Percentiles rank a stretch among this genome's conserved stretches.
Evolutionary conservation across 2,797 vertebrate species (phyloP).

Genomic region (Anguilla megastoma): DNA sequence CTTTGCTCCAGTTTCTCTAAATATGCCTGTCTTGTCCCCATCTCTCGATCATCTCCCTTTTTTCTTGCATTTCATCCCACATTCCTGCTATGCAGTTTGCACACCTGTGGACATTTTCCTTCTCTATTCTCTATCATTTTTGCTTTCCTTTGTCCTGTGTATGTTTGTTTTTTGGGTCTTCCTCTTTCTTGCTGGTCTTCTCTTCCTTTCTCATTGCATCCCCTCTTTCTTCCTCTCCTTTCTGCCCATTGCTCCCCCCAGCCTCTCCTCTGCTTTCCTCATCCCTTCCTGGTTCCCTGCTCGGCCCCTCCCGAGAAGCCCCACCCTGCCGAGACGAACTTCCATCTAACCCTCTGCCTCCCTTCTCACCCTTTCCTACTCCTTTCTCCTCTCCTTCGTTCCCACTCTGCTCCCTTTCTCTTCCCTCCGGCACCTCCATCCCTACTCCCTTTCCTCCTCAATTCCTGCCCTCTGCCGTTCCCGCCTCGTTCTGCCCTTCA

Average conservation of each 20-base stretch:
- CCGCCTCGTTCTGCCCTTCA: background rate
- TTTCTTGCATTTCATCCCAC: background rate
- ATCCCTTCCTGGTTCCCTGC: background rate
- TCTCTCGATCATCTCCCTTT: background rate
- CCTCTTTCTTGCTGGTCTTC: background rate
- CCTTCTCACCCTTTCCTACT: background rate
- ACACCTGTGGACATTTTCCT: constrained; percentile 11
- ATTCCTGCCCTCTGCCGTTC: constrained; percentile 21
- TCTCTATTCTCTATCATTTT: constrained; percentile 52
- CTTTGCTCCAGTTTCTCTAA: constrained; percentile 47
- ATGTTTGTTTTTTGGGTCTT: background rate
- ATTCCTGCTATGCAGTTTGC: constrained; percentile 18
- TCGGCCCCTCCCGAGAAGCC: background rate
- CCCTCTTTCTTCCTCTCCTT: background rate
- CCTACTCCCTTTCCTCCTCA: constrained; percentile 29
- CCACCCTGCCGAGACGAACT: background rate
- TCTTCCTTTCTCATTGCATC: background rate
- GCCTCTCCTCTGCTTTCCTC: background rate
- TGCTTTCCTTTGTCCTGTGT: constrained; percentile 55
- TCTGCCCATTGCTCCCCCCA: no score
- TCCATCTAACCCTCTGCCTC: background rate
- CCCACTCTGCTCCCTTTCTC: constrained; percentile 40
- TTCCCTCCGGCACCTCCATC: constrained; percentile 40
- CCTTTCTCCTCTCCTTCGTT: background rate
- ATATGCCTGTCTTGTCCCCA: constrained; percentile 13